Conservation (phyloP, 2,888 invertebrate genomes). For the Pristionchus exspectatus region DNA sequence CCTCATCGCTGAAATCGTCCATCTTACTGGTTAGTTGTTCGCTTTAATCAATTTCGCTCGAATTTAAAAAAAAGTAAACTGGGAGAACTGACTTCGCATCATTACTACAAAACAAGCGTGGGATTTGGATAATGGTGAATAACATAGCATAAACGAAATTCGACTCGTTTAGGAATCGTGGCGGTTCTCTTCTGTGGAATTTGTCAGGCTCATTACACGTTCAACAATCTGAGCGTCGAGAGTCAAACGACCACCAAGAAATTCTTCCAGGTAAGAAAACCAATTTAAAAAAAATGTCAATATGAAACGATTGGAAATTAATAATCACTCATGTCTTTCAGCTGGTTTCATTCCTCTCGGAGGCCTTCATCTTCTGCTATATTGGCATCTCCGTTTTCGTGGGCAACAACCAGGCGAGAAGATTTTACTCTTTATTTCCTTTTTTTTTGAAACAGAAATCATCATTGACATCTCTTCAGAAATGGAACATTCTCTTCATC, state of each 20-base stretch:
- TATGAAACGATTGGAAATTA: background rate
- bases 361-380: constrained; percentile 98
- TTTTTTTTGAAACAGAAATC: background rate
- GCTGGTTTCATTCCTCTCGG: constrained; percentile 94
- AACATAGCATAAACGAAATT: too few species aligned
- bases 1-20: constrained; percentile 94
- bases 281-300: background rate
- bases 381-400: constrained; percentile 97
- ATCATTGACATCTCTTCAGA: constrained; percentile 77
- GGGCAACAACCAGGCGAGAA: constrained; percentile 59
- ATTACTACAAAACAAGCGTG: too few species aligned
- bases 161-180: constrained; percentile 87
- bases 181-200: constrained; percentile 98
- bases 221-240: constrained; percentile 93
- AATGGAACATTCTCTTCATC: constrained; percentile 93
- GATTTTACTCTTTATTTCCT: background rate
- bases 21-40: constrained; percentile 89
- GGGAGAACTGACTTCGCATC: too few species aligned
- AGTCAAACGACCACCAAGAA: constrained; percentile 92
- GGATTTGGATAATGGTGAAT: too few species aligned
- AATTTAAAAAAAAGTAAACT: too few species aligned
- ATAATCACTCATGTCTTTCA: constrained; percentile 82
- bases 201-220: constrained; percentile 98
- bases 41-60: too few species aligned
- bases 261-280: constrained; percentile 77